phyloP scores from a whole-genome alignment of 2,797 vertebrate genomes.

The Agapornis canus region DNA sequence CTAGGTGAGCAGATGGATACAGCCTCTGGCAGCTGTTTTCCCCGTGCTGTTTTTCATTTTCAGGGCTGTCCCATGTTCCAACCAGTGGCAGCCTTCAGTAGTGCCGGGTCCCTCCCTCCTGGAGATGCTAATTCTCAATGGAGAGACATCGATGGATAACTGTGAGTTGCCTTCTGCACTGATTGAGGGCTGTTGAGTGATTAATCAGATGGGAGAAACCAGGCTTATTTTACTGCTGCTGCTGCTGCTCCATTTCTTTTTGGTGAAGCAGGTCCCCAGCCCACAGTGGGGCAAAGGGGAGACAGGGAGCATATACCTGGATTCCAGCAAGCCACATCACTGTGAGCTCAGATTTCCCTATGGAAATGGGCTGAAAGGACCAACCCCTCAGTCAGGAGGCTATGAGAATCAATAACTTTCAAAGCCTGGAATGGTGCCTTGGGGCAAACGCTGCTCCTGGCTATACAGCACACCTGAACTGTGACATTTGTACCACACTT shows the following conservation, averaged over 20 bases:
- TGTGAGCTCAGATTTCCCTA: not conserved
- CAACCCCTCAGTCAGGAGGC: not conserved
- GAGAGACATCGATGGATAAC: not conserved
- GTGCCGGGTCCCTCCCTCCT: not conserved
- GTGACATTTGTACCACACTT: not conserved
- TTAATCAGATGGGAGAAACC: not conserved
- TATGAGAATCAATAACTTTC: not conserved
- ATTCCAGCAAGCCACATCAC: rapidly evolving
- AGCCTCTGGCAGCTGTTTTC: not conserved
- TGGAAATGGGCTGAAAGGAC: not conserved
- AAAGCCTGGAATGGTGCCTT: not conserved
- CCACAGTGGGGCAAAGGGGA: not conserved
- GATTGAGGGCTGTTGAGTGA: not conserved
- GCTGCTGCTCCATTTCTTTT: not conserved
- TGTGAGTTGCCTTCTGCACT: not conserved
- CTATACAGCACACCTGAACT: rapidly evolving
- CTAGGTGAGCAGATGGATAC: not conserved
- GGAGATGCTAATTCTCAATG: not conserved
- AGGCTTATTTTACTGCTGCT: not conserved
- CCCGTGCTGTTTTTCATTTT: not conserved
- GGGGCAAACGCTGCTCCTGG: not conserved
- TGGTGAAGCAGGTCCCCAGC: not conserved
- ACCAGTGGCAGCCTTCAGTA: not conserved
- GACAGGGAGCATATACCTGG: not conserved
- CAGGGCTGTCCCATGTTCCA: not conserved